Percentiles rank a stretch among this genome's conserved stretches.
phyloP scores from a whole-genome alignment of 53 echinoderm and acorn worm species.

The Hippasteria phrygiana region DNA sequence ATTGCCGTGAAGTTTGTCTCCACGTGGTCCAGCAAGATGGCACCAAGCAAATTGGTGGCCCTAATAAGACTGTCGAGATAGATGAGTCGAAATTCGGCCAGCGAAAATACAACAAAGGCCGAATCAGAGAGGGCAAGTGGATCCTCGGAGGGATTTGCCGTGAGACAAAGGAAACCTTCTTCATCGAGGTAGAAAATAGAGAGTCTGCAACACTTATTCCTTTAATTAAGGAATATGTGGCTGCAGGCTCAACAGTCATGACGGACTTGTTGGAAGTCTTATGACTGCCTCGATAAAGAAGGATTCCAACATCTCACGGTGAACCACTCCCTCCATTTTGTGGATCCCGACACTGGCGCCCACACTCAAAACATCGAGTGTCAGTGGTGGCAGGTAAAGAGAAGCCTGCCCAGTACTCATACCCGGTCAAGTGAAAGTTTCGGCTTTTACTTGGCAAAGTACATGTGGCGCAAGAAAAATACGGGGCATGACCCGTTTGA shows the following conservation, averaged over 20 bases:
- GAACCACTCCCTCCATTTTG: background rate
- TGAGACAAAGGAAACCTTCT: constrained; percentile 27
- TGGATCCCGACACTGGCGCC: background rate
- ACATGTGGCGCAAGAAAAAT: no score
- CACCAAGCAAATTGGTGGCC: constrained; percentile 1
- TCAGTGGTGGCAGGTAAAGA: no score
- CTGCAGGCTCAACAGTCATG: constrained; percentile 20
- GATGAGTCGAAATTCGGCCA: constrained; percentile 16
- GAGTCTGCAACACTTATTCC: constrained; percentile 6
- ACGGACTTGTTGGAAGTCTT: constrained; percentile 7
- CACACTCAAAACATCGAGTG: background rate
- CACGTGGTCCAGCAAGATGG: background rate
- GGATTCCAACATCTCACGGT: constrained; percentile 1
- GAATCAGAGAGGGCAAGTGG: background rate
- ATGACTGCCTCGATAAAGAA: constrained; percentile 19
- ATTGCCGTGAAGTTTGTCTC: background rate
- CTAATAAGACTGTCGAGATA: background rate
- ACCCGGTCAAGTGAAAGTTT: no score
- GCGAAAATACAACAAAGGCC: background rate
- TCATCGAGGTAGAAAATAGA: background rate
- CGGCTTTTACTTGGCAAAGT: no score
- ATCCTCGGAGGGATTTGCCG: constrained; percentile 9
- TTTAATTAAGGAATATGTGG: constrained; percentile 18
- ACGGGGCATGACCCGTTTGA: background rate
- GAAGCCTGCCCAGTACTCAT: no score